Evolutionary conservation across 2,113 vertebrate species (phyloP), one percentile per base, ranked within the genome.

Genomic region (Pluvianellus socialis): DNA sequence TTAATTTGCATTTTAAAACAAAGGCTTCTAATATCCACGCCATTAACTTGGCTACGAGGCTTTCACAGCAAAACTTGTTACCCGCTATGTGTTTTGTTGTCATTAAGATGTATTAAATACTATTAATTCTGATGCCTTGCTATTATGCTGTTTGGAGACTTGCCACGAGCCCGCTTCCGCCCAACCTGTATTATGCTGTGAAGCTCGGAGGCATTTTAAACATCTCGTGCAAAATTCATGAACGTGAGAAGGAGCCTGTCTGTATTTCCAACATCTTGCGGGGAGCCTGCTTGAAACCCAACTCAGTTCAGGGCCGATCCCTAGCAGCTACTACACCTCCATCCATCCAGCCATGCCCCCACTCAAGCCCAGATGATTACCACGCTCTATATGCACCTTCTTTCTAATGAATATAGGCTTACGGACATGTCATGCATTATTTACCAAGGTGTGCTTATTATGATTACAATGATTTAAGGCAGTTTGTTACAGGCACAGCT

Each of bases 381-480:
- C 44, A 35, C 18, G 15, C 77, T 72, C 68, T 79, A 49, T 59
- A 50, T 63, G 93, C 68, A 52, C 90, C 92, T 95, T 90, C 83
- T 76, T 93, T 22, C 94, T 97, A 95, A 96, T 96, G 97, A 97
- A 98, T 91, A 89, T 74, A 92, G 97, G 94, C 96, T 94, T 92
- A 77, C 5, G 66, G 90, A 83, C 49, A 26, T 65, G 91, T 95
- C 96, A 96, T 94, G 91, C 71, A 85, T 97, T 97, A 96, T 97
- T 98, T 96, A 97, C 96, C 94, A 90, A 97, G 94, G 95, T 94
- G 96, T 44, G 83, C 93, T 95, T 94, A 90, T 95, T 96, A 93
- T 97, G 92, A 94, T 96, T 96, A 95, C 96, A 96, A 66, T 98
- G 95, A 98, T 97, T 97, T 92, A 97, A 97, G 96, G 94, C 96